Conservation (phyloP, 2,888 invertebrate species). For the Dioctria linearis region DNA sequence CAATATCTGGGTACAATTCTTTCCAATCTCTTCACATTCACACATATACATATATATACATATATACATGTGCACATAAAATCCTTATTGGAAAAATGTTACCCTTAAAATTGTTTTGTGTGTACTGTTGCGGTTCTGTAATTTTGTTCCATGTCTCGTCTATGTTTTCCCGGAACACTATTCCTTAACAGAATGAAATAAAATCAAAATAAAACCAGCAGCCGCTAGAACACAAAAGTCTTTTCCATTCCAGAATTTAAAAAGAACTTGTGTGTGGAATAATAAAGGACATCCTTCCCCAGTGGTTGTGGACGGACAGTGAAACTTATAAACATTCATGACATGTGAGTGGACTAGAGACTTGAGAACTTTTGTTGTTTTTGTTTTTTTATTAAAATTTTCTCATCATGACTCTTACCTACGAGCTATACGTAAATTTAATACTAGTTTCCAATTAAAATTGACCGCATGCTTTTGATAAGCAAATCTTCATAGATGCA, state of each 20-base stretch:
- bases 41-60: no score
- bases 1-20: no score
- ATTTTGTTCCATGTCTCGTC: not conserved
- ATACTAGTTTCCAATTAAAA: slow-evolving; percentile 29
- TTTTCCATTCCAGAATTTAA: slow-evolving; percentile 31
- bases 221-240: slow-evolving; percentile 1
- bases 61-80: no score
- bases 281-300: slow-evolving; percentile 22
- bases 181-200: not conserved
- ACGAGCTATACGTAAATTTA: not conserved
- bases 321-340: slow-evolving; percentile 7
- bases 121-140: not conserved
- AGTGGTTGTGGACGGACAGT: not conserved
- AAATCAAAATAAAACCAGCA: not conserved
- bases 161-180: not conserved
- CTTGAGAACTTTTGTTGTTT: not conserved
- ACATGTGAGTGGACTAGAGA: slow-evolving; percentile 14
- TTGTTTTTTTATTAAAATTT: slow-evolving; percentile 15
- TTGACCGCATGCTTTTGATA: slow-evolving; percentile 4
- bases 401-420: not conserved
- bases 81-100: not conserved
- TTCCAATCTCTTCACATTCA: no score
- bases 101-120: not conserved
- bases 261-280: slow-evolving; percentile 12
- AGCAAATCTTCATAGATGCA: slow-evolving; percentile 38